Percentiles rank a stretch among this genome's conserved stretches.
Evolutionary conservation across 2,113 vertebrate genomes (phyloP).

Genomic region (Chrysemys picta): DNA sequence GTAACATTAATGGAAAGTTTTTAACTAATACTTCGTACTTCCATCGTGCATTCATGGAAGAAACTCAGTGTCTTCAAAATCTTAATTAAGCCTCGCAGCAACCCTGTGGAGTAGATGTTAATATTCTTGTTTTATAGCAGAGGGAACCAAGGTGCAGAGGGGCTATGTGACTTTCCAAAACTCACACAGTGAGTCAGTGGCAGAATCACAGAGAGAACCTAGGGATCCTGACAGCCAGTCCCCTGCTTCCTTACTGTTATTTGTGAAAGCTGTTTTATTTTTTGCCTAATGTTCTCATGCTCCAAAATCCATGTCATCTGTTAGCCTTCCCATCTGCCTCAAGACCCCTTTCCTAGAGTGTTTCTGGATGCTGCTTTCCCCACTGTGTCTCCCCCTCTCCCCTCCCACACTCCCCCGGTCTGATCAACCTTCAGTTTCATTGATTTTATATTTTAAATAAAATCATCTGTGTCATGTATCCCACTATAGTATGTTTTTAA

Average conservation of each 20-base stretch:
- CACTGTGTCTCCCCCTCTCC: not conserved
- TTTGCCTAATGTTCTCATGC: not conserved
- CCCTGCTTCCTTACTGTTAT: not conserved
- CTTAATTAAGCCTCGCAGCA: conserved; percentile 53
- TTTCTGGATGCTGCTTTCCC: not conserved
- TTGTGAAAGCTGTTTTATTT: not conserved
- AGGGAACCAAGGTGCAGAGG: not conserved
- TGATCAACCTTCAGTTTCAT: not conserved
- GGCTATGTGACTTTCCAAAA: not conserved
- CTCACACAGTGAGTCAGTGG: not conserved
- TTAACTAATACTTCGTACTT: conserved; percentile 54
- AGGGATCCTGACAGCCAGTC: not conserved
- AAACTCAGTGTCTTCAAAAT: conserved; percentile 48
- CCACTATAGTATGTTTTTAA: not conserved
- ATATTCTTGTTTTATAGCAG: conserved; percentile 6
- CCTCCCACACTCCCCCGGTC: not conserved
- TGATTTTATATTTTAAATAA: conserved; percentile 10
- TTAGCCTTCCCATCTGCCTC: not conserved
- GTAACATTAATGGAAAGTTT: conserved; percentile 54
- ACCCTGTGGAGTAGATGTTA: conserved; percentile 21
- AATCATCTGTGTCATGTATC: not conserved
- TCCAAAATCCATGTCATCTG: not conserved
- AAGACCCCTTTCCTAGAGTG: not conserved
- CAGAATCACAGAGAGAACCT: not conserved
- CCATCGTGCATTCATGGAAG: conserved; percentile 60